These are phyloP conservation scores for Crocuta crocuta DNA, from an alignment of 2,113 vertebrate species.

Conservation along the genomic window DNA sequence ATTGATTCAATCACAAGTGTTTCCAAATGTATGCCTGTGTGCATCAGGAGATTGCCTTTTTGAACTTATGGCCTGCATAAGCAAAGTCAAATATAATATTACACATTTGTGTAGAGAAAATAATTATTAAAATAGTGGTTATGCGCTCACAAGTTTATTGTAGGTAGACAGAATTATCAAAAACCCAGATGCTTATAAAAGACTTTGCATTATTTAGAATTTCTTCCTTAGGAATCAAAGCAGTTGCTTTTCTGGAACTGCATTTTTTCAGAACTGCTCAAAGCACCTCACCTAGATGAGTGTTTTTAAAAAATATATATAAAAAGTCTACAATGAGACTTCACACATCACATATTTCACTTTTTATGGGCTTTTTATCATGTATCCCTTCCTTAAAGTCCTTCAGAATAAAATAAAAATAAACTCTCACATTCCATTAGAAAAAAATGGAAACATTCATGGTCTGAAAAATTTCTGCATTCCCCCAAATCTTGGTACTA, in stretches of 20 bases:
- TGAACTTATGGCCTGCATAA: conserved; percentile 89
- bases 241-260: conserved; percentile 73
- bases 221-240: conserved; percentile 74
- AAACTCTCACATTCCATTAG: conserved; percentile 86
- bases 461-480: conserved; percentile 81
- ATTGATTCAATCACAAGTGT: conserved; percentile 67
- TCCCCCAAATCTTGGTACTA: conserved; percentile 82
- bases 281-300: conserved; percentile 87
- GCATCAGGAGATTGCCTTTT: conserved; percentile 72
- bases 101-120: conserved; percentile 69
- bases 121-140: conserved; percentile 85
- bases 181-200: conserved; percentile 80
- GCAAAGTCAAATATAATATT: conserved; percentile 80
- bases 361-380: conserved; percentile 65
- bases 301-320: conserved; percentile 86
- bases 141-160: conserved; percentile 71
- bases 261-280: conserved; percentile 84
- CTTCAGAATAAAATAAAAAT: conserved; percentile 85
- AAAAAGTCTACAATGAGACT: conserved; percentile 82
- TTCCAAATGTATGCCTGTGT: conserved; percentile 51
- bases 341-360: conserved; percentile 78
- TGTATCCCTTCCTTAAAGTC: conserved; percentile 82
- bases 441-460: conserved; percentile 84
- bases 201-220: conserved; percentile 82
- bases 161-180: conserved; percentile 83